phyloP scores from a whole-genome alignment of 1,140 invertebrate genomes.

The Lordiphosa mommai region DNA sequence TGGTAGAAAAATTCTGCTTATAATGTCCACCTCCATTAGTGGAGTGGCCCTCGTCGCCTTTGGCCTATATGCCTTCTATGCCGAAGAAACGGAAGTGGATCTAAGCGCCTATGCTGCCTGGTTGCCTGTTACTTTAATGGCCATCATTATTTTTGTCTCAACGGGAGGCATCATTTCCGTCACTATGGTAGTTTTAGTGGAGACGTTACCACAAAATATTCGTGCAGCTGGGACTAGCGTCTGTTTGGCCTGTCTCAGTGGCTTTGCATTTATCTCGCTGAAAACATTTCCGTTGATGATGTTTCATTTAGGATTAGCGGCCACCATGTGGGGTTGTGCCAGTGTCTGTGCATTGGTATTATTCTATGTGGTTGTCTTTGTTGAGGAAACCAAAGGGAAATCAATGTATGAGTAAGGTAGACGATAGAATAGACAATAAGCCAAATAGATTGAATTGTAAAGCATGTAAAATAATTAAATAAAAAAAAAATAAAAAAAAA shows the following conservation, averaged over 20 bases:
- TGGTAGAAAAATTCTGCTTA: conserved; percentile 60
- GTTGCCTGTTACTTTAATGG: conserved; percentile 61
- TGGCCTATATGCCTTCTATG: conserved; percentile 61
- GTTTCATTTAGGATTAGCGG: conserved; percentile 53
- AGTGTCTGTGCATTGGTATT: conserved; percentile 41
- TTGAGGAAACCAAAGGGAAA: conserved; percentile 72
- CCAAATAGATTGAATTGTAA: no score
- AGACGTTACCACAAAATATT: conserved; percentile 60
- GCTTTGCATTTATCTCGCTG: conserved; percentile 56
- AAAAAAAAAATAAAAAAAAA: conserved; percentile 26
- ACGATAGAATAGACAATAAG: no score
- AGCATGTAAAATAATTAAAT: background rate
- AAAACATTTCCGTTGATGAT: conserved; percentile 66
- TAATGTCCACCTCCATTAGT: conserved; percentile 49
- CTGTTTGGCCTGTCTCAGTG: conserved; percentile 55
- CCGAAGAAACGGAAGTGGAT: conserved; percentile 43
- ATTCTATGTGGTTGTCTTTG: conserved; percentile 55
- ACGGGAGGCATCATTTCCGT: conserved; percentile 64
- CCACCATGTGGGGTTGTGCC: conserved; percentile 67
- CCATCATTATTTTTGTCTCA: conserved; percentile 61
- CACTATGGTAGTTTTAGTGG: conserved; percentile 66
- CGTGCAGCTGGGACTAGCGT: conserved; percentile 52
- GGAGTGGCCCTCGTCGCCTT: conserved; percentile 44
- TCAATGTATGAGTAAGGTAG: conserved; percentile 62
- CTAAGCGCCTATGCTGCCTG: conserved; percentile 45